Evolutionary conservation across 92 coral and sea anemone genomes (phyloP), one percentile per base, ranked within the genome.

Genomic region (Pocillopora grandis): DNA sequence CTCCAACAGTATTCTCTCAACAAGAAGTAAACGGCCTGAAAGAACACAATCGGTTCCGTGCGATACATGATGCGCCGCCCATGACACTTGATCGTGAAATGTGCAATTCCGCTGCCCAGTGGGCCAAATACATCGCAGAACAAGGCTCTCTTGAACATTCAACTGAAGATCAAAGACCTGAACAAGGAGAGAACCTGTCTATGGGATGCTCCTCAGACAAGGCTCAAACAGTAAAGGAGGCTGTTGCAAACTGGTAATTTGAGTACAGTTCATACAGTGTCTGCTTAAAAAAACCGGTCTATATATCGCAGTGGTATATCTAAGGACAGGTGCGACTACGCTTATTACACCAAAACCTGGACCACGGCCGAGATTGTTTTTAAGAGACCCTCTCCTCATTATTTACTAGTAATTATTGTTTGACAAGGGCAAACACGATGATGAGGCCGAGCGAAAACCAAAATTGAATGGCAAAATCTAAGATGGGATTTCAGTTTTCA

Each of bases 151-250:
- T 91, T 10, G 52, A 66, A 62, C 98, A 95, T 76, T 89, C 98
- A 4, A 64, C 76, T 10, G 52, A 55, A 0, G 36, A 86, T 11
- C 89, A 86, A 67, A 67, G 91, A 70, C 78, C 88, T 7, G 85
- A 68, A 9, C 90, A 90, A 62, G 98, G 98, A 12, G 98, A 95
- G 62, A 95, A 92, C 55, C 76, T 95, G 76, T 95, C 94, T 23
- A 92, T 89, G 91, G 94, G 90, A 27, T 95, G 97, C 73, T 60
- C 72, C 12, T 10, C 86, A 8, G 71, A 23, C 55, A 58, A 58
- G 37, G 48, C 86, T 17, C 86, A 81, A 75, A 64, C 78, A 48
- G 21, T 81, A 57, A 71, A 36, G 56, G 86, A 81, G 33, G 86
- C 86, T 2, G 86, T 81, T 1, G 35, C 70, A 27, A 71, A 31